Evolutionary conservation across 2,113 vertebrate species (phyloP), one percentile per base, ranked within the genome.

Genomic region (Neoarius graeffei): DNA sequence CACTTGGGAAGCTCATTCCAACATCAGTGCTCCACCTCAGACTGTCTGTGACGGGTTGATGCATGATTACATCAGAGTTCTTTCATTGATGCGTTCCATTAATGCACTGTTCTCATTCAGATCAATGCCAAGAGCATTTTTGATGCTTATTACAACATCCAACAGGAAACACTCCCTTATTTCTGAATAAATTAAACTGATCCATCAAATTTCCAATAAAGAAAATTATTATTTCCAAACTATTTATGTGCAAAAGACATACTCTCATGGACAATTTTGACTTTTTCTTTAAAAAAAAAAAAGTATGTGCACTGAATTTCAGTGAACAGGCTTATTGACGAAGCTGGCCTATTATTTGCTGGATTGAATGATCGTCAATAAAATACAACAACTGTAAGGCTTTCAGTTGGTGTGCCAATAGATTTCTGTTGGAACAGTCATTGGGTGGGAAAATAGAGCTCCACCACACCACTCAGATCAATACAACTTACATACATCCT

Each of bases 401-500:
- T 84, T 81, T 59, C 76, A 64, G 35, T 81, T 60, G 15, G 67
- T 56, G 56, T 62, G 52, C 50, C 59, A 77, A 67, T 66, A 74
- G 17, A 30, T 85, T 85, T 48, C 20, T 42, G 48, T 42, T 77
- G 13, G 85, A 54, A 35, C 69, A 10, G 62, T 64, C 69, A 86
- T 74, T 87, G 52, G 82, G n/a, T 57, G 81, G 54, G 71, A 83
- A 83, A 60, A 4, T 14, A 80, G 59, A 69, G 83, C 83, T 56
- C 66, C 52, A 84, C 66, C 66, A 56, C 66, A 56, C 83, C 17
- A 59, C 66, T 30, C n/a, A 20, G n/a, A 77, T 86, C 73, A 52
- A 86, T 86, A 77, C 57, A 50, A 27, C 59, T 50, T 48, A 86
- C 85, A 25, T 48, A 86, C 85, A 25, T 60, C 42, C 20, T 85